Evolutionary conservation across 1,140 invertebrate genomes (phyloP).

Genomic region (Aplysia californica): DNA sequence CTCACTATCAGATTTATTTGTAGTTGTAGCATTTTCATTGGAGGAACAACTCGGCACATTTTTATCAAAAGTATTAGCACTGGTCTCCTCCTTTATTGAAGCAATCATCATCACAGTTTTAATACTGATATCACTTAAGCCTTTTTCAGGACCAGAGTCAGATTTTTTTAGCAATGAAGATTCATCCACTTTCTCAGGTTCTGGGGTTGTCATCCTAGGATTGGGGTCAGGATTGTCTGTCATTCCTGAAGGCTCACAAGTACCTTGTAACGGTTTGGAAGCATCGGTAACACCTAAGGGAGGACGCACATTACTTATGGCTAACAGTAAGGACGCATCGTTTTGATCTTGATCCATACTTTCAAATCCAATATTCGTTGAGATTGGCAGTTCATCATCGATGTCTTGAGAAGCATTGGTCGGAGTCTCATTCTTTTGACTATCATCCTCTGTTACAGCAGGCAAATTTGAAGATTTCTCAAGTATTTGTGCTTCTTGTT

Average conservation of each 20-base stretch:
- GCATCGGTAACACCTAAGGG: neutral
- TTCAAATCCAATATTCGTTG: neutral
- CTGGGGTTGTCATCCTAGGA: too few species aligned
- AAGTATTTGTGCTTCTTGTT: too few species aligned
- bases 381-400: neutral
- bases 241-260: too few species aligned
- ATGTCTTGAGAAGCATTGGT: neutral
- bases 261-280: neutral
- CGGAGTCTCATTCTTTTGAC: neutral
- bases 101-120: too few species aligned
- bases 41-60: neutral
- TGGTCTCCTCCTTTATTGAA: too few species aligned
- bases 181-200: too few species aligned
- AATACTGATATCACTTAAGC: too few species aligned
- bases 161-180: too few species aligned
- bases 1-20: neutral
- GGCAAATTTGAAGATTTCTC: neutral
- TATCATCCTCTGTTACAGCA: neutral
- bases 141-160: too few species aligned
- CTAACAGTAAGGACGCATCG: slow-evolving; percentile 17
- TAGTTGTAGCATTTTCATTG: neutral
- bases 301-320: slow-evolving; percentile 11
- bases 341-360: slow-evolving; percentile 3
- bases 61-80: neutral
- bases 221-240: too few species aligned